Evolutionary conservation across 2,113 vertebrate species (phyloP).

Genomic region (Ceyx melanurus): DNA sequence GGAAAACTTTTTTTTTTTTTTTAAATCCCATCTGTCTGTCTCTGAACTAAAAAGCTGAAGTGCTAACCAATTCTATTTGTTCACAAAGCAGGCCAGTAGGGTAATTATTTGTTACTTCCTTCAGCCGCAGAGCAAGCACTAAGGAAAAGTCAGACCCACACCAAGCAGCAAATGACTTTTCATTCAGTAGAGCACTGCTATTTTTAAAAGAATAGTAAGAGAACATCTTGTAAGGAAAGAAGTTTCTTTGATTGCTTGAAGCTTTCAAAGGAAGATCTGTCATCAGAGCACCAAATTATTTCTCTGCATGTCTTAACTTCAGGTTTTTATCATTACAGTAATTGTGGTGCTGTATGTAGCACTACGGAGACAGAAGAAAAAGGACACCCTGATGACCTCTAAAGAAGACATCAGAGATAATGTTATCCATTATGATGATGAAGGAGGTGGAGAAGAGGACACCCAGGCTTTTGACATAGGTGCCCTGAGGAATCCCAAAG

Average conservation of each 20-base stretch:
- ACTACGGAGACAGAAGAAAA: constrained; percentile 91
- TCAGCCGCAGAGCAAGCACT: not conserved
- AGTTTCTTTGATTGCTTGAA: not conserved
- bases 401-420: constrained; percentile 98
- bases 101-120: not conserved
- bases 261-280: not conserved
- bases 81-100: not conserved
- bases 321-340: constrained; percentile 72
- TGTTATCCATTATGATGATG: constrained; percentile 97
- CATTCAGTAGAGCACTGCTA: not conserved
- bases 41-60: not conserved
- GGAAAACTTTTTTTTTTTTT: not conserved
- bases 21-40: not conserved
- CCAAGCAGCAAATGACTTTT: not conserved
- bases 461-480: constrained; percentile 98
- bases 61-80: not conserved
- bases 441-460: constrained; percentile 97
- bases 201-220: not conserved
- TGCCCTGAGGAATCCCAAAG: constrained; percentile 94
- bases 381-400: constrained; percentile 96
- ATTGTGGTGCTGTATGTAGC: constrained; percentile 97
- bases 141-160: not conserved
- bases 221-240: not conserved
- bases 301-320: not conserved
- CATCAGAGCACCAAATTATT: not conserved